Evolutionary conservation across 1,140 invertebrate species (phyloP).

Genomic region (Drosophila suzukii): DNA sequence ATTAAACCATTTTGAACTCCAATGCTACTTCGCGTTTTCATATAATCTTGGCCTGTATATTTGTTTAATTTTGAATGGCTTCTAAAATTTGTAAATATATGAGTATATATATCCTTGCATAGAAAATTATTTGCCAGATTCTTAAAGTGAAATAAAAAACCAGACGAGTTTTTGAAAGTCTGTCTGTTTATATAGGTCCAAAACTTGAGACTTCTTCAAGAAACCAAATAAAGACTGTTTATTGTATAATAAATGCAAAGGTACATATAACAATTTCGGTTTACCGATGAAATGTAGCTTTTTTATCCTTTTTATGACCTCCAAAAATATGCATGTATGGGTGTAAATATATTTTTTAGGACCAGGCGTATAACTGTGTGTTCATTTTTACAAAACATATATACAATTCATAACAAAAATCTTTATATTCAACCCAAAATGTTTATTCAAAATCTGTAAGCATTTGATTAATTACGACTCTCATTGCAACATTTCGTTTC

Average conservation of each 20-base stretch:
- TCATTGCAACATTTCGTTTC: conserved; percentile 79
- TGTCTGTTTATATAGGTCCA: too few species aligned
- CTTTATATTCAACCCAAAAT: conserved; percentile 63
- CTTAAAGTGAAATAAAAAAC: not conserved
- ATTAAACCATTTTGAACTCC: too few species aligned
- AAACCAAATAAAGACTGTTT: not conserved
- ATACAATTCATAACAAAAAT: conserved; percentile 60
- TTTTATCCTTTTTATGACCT: conserved; percentile 3
- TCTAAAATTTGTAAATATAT: not conserved
- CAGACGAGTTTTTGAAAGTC: not conserved
- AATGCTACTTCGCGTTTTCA: not conserved
- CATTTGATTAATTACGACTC: conserved; percentile 77
- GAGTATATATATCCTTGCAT: not conserved
- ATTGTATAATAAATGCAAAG: not conserved
- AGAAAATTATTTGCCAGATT: not conserved
- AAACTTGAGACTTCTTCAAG: not conserved
- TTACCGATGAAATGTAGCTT: conserved; percentile 8
- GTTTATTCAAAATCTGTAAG: conserved; percentile 58
- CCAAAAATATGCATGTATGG: conserved; percentile 21
- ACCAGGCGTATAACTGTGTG: conserved; percentile 39
- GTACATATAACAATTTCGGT: conserved; percentile 9
- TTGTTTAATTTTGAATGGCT: conserved; percentile 3
- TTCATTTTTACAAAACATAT: conserved; percentile 45
- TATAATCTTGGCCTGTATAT: not conserved
- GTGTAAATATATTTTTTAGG: conserved; percentile 33